Percentiles rank a stretch among this genome's conserved stretches.
These are phyloP conservation scores for Isotomurus palustris DNA, from an alignment of 2,888 invertebrate species.

Conservation along the genomic window DNA sequence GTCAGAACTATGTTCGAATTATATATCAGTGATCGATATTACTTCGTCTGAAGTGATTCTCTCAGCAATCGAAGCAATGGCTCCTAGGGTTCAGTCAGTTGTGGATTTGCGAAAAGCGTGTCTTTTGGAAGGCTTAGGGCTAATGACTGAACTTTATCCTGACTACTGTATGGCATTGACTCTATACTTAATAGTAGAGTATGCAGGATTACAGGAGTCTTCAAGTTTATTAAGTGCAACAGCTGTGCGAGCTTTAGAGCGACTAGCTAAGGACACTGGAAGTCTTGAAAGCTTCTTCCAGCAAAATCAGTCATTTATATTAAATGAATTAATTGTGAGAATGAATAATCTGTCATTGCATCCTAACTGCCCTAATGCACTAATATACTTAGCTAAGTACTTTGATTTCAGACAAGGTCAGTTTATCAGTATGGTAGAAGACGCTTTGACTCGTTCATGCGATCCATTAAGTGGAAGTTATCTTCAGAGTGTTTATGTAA, in stretches of 20 bases:
- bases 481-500: constrained; percentile 23
- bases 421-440: constrained; percentile 34
- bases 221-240: constrained; percentile 11
- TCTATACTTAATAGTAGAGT: constrained; percentile 35
- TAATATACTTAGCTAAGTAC: constrained; percentile 38
- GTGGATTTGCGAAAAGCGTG: constrained; percentile 21
- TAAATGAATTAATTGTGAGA: constrained; percentile 38
- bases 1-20: constrained; percentile 8
- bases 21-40: constrained; percentile 25
- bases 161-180: constrained; percentile 26
- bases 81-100: constrained; percentile 16
- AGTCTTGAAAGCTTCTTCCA: constrained; percentile 20
- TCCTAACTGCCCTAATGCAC: constrained; percentile 36
- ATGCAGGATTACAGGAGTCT: constrained; percentile 22
- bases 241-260: constrained; percentile 16
- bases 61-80: constrained; percentile 4
- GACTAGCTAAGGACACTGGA: constrained; percentile 13
- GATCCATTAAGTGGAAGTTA: constrained; percentile 33
- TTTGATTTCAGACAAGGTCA: constrained; percentile 37
- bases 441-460: constrained; percentile 34
- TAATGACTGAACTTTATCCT: constrained; percentile 19
- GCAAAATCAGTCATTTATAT: constrained; percentile 31
- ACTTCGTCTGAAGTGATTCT: constrained; percentile 14
- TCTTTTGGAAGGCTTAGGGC: constrained; percentile 33
- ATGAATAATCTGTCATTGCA: constrained; percentile 29